These are phyloP conservation scores for Rhyacophila brunnea DNA, from an alignment of 1,140 invertebrate genomes.

Conservation along the genomic window DNA sequence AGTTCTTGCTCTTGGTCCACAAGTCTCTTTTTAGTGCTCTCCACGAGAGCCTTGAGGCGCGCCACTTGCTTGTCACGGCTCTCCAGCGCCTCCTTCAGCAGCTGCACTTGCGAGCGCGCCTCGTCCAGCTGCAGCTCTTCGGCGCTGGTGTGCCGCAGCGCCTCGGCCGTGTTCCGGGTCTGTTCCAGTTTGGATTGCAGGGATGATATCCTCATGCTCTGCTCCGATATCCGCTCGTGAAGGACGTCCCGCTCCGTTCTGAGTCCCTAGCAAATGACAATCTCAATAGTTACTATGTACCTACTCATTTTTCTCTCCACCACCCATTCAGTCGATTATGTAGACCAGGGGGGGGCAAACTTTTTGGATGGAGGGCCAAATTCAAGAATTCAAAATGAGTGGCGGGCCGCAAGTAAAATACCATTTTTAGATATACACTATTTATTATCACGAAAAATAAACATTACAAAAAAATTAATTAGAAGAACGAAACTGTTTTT, in stretches of 20 bases:
- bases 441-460: no score
- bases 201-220: conserved; percentile 74
- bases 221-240: conserved; percentile 75
- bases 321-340: no score
- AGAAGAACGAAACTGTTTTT: no score
- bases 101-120: conserved; percentile 55
- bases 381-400: no score
- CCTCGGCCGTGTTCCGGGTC: conserved; percentile 69
- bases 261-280: conserved; percentile 62
- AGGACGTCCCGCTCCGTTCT: conserved; percentile 75
- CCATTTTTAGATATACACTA: no score
- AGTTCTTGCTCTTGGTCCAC: conserved; percentile 58
- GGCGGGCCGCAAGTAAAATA: no score
- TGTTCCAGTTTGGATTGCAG: conserved; percentile 76
- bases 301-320: not conserved
- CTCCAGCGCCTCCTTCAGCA: conserved; percentile 57
- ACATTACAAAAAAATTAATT: no score
- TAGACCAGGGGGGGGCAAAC: no score
- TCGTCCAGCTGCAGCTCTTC: conserved; percentile 68
- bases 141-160: conserved; percentile 65
- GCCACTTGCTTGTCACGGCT: conserved; percentile 59
- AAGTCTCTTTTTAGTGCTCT: conserved; percentile 46
- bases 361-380: no score
- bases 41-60: conserved; percentile 47
- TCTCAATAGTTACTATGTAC: not conserved